Evolutionary conservation across 2,113 vertebrate genomes (phyloP).

Genomic region (Plectropomus leopardus): DNA sequence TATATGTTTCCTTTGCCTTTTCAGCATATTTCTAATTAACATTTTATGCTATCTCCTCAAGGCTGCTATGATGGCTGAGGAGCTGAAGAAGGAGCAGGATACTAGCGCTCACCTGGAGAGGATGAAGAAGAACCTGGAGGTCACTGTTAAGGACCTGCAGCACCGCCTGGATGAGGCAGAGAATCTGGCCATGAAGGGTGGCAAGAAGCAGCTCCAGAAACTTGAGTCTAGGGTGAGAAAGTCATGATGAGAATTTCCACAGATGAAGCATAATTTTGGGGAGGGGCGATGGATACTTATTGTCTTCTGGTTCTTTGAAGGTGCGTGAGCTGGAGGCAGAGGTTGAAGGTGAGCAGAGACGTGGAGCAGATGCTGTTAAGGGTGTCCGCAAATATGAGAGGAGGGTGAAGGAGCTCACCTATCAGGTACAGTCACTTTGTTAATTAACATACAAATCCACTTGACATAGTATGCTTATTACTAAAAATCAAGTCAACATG

Average conservation of each 20-base stretch:
- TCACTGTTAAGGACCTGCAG: constrained; percentile 83
- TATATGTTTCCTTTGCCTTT: background rate
- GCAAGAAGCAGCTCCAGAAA: constrained; percentile 90
- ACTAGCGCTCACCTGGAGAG: constrained; percentile 92
- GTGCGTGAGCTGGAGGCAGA: no score
- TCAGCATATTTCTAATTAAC: background rate
- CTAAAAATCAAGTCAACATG: no score
- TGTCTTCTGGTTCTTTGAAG: constrained; percentile 33
- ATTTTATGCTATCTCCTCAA: constrained; percentile 11
- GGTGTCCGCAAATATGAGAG: no score
- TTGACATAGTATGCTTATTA: no score
- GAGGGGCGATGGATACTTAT: background rate
- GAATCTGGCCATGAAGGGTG: constrained; percentile 89
- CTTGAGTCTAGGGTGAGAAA: constrained; percentile 85
- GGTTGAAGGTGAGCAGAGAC: no score
- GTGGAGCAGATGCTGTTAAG: no score
- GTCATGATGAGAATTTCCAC: constrained; percentile 12
- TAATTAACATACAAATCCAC: background rate
- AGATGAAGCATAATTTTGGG: background rate
- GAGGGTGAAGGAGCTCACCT: constrained; percentile 8
- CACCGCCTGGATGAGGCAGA: constrained; percentile 93
- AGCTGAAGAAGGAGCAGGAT: constrained; percentile 92
- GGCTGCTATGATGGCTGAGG: constrained; percentile 92
- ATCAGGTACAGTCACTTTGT: constrained; percentile 27
- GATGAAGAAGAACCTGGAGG: constrained; percentile 96